These are phyloP conservation scores for Decapterus maruadsi DNA, from an alignment of 2,797 vertebrate genomes.

Conservation along the genomic window DNA sequence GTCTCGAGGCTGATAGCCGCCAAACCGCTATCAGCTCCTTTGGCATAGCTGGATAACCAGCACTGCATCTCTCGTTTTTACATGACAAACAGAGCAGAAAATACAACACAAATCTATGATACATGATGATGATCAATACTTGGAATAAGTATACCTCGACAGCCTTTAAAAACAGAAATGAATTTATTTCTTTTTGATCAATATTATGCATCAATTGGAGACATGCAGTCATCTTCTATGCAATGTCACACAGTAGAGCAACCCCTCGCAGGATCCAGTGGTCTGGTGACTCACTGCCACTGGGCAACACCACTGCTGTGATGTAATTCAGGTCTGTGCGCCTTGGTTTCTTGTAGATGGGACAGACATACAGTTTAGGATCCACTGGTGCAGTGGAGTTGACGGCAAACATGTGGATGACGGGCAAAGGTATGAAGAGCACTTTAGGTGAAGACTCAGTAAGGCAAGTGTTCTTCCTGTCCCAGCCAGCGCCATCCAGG, in stretches of 20 bases:
- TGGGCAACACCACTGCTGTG: slow-evolving; percentile 84
- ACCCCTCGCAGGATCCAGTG: slow-evolving; percentile 91
- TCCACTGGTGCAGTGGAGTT: slow-evolving; percentile 84
- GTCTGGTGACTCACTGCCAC: slow-evolving; percentile 81
- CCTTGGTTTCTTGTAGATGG: slow-evolving; percentile 89
- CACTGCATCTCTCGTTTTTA: too few species aligned
- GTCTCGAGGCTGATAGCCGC: too few species aligned
- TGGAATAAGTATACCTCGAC: not conserved
- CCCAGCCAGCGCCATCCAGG: slow-evolving; percentile 90
- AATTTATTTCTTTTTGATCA: slow-evolving; percentile 7
- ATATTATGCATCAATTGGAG: not conserved
- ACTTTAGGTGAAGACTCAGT: slow-evolving; percentile 87
- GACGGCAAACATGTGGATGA: slow-evolving; percentile 88
- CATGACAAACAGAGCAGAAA: too few species aligned
- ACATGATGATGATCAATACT: not conserved
- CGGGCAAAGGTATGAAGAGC: slow-evolving; percentile 86
- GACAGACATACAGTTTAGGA: slow-evolving; percentile 87
- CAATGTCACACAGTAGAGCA: slow-evolving; percentile 89
- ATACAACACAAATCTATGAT: too few species aligned
- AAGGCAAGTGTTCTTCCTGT: slow-evolving; percentile 82
- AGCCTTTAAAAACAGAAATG: not conserved
- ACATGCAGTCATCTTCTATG: slow-evolving; percentile 68
- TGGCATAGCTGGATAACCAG: too few species aligned
- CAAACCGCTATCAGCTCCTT: too few species aligned
- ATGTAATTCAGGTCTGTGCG: slow-evolving; percentile 89